Evolutionary conservation across 2,113 vertebrate genomes (phyloP).

Genomic region (Pelobates fuscus): DNA sequence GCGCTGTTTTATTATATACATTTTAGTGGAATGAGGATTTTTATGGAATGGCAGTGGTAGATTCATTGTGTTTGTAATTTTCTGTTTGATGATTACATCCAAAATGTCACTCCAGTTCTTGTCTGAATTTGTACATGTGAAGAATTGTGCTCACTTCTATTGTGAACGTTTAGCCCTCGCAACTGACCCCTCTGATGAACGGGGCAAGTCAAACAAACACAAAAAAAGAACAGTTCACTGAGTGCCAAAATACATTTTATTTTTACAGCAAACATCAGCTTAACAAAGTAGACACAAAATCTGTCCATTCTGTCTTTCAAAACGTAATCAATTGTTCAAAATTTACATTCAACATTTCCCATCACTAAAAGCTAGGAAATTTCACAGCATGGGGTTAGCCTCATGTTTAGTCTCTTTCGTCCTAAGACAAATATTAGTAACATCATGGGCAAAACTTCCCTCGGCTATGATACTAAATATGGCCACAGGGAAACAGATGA

Average conservation of each 20-base stretch:
- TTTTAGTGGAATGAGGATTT: too few species aligned
- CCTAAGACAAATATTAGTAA: conserved; percentile 32
- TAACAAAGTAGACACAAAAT: conserved; percentile 16
- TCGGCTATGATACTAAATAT: not conserved
- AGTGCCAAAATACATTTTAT: not conserved
- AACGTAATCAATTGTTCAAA: conserved; percentile 31
- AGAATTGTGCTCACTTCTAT: conserved; percentile 21
- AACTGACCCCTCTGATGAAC: not conserved
- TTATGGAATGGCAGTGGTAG: too few species aligned
- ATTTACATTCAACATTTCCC: conserved; percentile 19
- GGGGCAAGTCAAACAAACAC: conserved; percentile 15
- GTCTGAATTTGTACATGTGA: too few species aligned
- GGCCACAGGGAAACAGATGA: conserved; percentile 10
- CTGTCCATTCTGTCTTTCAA: not conserved
- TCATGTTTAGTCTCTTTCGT: conserved; percentile 32
- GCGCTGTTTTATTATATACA: too few species aligned
- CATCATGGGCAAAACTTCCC: conserved; percentile 7
- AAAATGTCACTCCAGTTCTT: too few species aligned
- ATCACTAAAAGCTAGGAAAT: conserved; percentile 31
- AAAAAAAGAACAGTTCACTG: conserved; percentile 1
- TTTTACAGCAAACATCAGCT: conserved; percentile 6
- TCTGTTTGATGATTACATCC: too few species aligned
- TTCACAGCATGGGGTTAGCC: conserved; percentile 12
- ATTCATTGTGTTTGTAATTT: too few species aligned
- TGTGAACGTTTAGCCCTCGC: conserved; percentile 1